These are phyloP conservation scores for Antrozous pallidus DNA, from an alignment of 2,797 vertebrate genomes.

Conservation along the genomic window DNA sequence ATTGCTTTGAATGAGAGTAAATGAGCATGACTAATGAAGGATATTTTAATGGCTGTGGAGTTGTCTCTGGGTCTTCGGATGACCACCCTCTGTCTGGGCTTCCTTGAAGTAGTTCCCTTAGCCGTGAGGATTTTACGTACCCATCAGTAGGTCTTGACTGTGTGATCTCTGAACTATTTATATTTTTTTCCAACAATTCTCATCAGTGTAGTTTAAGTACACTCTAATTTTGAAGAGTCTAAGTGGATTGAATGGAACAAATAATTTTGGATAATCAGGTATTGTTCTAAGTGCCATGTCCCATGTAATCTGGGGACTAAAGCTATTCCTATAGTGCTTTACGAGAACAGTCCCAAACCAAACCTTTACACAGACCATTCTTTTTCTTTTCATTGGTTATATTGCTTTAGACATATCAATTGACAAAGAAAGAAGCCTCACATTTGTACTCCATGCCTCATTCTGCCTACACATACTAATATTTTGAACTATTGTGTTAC, in stretches of 20 bases:
- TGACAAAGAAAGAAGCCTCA: not conserved
- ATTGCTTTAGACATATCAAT: not conserved
- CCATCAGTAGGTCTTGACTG: not conserved
- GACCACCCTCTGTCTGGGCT: not conserved
- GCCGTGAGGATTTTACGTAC: not conserved
- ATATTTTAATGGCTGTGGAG: not conserved
- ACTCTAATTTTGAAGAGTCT: not conserved
- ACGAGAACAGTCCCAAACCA: not conserved
- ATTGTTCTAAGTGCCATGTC: not conserved
- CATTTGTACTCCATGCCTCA: not conserved
- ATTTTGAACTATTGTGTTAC: not conserved
- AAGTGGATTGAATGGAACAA: not conserved
- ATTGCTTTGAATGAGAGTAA: constrained; percentile 10
- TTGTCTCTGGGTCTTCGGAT: not conserved
- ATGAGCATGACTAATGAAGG: not conserved
- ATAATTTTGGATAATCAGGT: not conserved
- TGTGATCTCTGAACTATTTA: not conserved
- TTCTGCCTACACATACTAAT: not conserved
- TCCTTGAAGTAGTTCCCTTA: not conserved
- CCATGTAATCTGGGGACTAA: not conserved
- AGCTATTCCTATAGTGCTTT: not conserved
- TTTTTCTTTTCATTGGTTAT: not conserved
- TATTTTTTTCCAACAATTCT: not conserved
- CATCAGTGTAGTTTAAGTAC: not conserved
- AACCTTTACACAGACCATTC: not conserved